Evolutionary conservation across 2,113 vertebrate genomes (phyloP).

Genomic region (Grus americana): DNA sequence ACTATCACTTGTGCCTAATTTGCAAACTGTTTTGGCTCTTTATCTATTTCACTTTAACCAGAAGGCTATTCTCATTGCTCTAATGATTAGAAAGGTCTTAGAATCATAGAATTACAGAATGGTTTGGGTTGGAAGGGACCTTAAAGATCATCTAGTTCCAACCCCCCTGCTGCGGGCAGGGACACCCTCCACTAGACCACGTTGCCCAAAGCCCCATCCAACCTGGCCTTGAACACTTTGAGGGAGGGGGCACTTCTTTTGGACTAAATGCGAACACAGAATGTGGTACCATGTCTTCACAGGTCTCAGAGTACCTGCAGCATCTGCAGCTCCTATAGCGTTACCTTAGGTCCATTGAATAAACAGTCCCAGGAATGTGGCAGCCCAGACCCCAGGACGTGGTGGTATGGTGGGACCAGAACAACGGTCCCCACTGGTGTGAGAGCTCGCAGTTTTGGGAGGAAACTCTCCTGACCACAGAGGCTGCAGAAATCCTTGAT

Average conservation of each 20-base stretch:
- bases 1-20: rapidly evolving
- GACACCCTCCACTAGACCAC: no score
- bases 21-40: not conserved
- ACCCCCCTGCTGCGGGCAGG: no score
- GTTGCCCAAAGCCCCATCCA: no score
- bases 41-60: not conserved
- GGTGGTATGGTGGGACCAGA: not conserved
- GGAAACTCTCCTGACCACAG: not conserved
- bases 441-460: not conserved
- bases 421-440: rapidly evolving
- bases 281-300: not conserved
- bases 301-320: not conserved
- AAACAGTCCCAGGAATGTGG: not conserved
- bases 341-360: not conserved
- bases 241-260: not conserved
- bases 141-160: no score
- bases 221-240: no score
- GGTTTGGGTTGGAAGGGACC: no score
- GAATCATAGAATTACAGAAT: no score
- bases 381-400: not conserved
- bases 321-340: not conserved
- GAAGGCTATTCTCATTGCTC: not conserved
- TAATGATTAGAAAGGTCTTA: not conserved
- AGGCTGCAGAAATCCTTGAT: not conserved
- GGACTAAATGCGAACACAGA: not conserved